Conservation (phyloP, 2,888 invertebrate species). For the Asteroscopus sphinx region DNA sequence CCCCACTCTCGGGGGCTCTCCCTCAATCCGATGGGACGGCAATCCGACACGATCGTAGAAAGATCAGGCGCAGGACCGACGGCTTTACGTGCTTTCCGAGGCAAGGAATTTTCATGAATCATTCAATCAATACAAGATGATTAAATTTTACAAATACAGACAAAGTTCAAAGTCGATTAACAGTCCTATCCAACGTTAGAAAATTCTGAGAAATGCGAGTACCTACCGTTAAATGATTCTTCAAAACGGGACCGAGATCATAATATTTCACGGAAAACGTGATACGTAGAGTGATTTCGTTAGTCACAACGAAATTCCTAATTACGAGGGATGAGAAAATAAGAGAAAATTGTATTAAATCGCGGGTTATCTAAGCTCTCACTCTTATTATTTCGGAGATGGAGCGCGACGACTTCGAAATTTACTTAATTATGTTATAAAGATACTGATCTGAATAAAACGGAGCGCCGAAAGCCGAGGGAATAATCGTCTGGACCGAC, state of each 20-base stretch:
- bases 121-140: constrained; percentile 5
- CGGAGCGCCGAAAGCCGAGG: constrained; percentile 61
- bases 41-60: too few relatives aligned
- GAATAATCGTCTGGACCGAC: constrained; percentile 61
- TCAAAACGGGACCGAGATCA: constrained; percentile 26
- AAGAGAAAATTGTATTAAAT: constrained; percentile 77
- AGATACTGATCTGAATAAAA: constrained; percentile 80
- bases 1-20: too few relatives aligned
- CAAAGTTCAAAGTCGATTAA: constrained; percentile 14
- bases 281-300: constrained; percentile 67
- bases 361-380: constrained; percentile 76
- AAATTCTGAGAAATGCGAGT: constrained; percentile 17
- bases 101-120: too few relatives aligned
- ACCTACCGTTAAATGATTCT: constrained; percentile 27
- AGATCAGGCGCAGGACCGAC: too few relatives aligned
- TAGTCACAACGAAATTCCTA: constrained; percentile 70
- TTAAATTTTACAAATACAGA: constrained; percentile 2
- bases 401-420: constrained; percentile 78
- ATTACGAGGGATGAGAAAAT: constrained; percentile 75
- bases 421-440: constrained; percentile 84
- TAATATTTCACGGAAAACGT: constrained; percentile 59
- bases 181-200: constrained; percentile 16
- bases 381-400: constrained; percentile 79
- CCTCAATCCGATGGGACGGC: too few relatives aligned
- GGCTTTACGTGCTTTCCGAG: too few relatives aligned